Evolutionary conservation across 2,113 vertebrate genomes (phyloP).

Genomic region (Todiramphus chloris): DNA sequence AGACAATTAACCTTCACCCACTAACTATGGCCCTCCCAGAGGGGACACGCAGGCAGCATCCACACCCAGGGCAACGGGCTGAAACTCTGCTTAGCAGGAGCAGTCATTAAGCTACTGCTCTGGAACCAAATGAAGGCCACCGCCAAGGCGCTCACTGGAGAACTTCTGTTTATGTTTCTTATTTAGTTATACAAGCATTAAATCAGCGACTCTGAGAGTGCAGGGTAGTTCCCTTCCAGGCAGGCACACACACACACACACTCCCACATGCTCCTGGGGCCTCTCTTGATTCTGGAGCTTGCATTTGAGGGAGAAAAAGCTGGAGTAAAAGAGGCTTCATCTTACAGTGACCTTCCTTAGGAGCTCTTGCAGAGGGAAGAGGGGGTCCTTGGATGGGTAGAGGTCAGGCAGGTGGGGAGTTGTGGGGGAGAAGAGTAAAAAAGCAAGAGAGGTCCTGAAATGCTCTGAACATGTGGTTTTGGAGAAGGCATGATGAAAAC

Average conservation of each 20-base stretch:
- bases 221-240: conserved; percentile 20
- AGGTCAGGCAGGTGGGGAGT: background rate
- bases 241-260: background rate
- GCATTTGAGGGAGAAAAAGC: background rate
- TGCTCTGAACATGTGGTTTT: background rate
- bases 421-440: background rate
- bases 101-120: conserved; percentile 70
- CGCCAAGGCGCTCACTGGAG: background rate
- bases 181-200: conserved; percentile 57
- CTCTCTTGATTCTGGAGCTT: background rate
- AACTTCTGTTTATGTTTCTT: conserved; percentile 57
- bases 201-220: background rate
- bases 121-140: conserved; percentile 25
- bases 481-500: background rate
- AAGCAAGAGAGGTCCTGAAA: background rate
- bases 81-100: conserved; percentile 41
- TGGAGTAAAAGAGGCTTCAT: background rate
- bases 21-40: background rate
- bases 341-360: background rate
- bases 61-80: conserved; percentile 24
- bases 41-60: background rate
- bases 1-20: conserved; percentile 55
- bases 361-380: background rate
- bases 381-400: background rate
- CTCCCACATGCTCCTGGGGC: background rate